Evolutionary conservation across 2,888 invertebrate species (phyloP).

Genomic region (Melangyna quadrimaculata): DNA sequence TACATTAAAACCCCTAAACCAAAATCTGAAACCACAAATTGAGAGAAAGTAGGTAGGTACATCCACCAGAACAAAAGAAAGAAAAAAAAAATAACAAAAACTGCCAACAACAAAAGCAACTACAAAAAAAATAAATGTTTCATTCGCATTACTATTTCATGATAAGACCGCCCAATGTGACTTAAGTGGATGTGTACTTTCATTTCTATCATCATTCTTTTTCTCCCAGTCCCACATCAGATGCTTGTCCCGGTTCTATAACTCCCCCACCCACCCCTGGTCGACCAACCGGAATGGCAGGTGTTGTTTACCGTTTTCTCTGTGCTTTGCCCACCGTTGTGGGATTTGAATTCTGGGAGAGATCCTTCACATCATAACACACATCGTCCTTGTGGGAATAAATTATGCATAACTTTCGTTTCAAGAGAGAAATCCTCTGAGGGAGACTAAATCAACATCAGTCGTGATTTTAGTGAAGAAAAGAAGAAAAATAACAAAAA

Average conservation of each 20-base stretch:
- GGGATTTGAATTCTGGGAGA: constrained; percentile 3
- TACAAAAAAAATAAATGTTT: constrained; percentile 12
- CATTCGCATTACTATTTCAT: constrained; percentile 67
- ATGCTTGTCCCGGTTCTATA: background rate
- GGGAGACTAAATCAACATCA: constrained; percentile 34
- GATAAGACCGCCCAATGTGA: constrained; percentile 63
- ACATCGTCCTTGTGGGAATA: constrained; percentile 31
- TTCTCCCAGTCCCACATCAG: constrained; percentile 10
- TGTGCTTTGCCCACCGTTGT: constrained; percentile 2
- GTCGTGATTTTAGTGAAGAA: constrained; percentile 25
- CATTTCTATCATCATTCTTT: constrained; percentile 67
- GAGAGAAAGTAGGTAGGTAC: background rate
- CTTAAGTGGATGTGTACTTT: constrained; percentile 67
- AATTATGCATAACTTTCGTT: constrained; percentile 36
- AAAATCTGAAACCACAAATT: constrained; percentile 17
- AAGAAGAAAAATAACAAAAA: background rate
- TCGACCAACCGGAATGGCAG: constrained; percentile 30
- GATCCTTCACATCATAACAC: constrained; percentile 21
- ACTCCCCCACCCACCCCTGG: background rate
- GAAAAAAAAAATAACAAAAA: background rate
- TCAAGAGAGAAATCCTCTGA: constrained; percentile 19
- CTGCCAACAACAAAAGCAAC: background rate
- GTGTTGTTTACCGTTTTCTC: constrained; percentile 51
- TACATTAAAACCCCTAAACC: background rate
- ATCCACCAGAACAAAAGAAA: background rate